Evolutionary conservation across 1,140 invertebrate species (phyloP).

Genomic region (Laupala kohalensis): DNA sequence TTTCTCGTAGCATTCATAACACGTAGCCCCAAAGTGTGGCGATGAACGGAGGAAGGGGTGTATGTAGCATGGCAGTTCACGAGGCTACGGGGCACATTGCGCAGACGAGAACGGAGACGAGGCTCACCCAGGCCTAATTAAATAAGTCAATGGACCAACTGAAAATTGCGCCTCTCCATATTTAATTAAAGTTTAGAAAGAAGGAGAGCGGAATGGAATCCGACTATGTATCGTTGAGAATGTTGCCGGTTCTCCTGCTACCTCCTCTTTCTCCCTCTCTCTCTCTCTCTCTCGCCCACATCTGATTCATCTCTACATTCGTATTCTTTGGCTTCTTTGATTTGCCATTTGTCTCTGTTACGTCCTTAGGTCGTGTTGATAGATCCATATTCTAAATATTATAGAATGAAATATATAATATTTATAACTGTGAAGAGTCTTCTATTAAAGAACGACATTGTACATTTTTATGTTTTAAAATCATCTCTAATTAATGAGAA

Average conservation of each 20-base stretch:
- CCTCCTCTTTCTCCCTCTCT: not conserved
- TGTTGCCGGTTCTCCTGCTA: not conserved
- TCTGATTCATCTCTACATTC: not conserved
- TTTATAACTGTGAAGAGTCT: too few relatives aligned
- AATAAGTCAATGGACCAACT: conserved; percentile 7
- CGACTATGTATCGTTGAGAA: not conserved
- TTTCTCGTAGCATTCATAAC: not conserved
- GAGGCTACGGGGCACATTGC: not conserved
- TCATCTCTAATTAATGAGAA: too few relatives aligned
- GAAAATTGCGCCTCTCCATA: conserved; percentile 13
- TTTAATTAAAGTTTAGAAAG: conserved; percentile 13
- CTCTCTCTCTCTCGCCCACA: conserved; percentile 5
- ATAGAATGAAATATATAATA: not conserved
- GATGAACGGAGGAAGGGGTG: not conserved
- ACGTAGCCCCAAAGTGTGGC: not conserved
- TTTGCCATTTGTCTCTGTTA: not conserved
- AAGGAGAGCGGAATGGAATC: not conserved
- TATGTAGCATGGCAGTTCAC: not conserved
- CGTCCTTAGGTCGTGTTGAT: not conserved
- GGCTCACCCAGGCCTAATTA: conserved; percentile 3
- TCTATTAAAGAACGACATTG: too few relatives aligned
- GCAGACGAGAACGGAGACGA: not conserved
- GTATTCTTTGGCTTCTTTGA: not conserved
- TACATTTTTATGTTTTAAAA: too few relatives aligned
- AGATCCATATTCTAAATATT: not conserved